Evolutionary conservation across 2,888 invertebrate genomes (phyloP), one percentile per base, ranked within the genome.

Genomic region (Onthophagus sagittarius): DNA sequence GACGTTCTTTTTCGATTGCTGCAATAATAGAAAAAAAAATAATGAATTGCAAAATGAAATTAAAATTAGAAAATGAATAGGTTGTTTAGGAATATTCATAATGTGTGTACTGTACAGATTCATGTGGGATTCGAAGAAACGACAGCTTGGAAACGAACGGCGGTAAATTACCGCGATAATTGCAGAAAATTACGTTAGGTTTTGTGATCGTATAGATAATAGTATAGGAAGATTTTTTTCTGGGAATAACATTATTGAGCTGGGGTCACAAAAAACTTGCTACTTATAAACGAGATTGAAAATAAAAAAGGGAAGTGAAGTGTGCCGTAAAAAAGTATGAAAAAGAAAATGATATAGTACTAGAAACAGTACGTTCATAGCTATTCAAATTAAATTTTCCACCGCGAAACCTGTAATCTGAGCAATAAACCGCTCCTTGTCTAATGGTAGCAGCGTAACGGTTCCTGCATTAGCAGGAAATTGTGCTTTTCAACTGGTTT

Each of bases 1-100:
- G 94, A 93, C 39, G 39, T 53, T 11, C 39, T 53, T 75, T 93
- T 92, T 82, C 93, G 90, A 86, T 96, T 96, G 80, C 96, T 92
- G 78, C 95, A 94, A 82, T 96, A 96, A 88, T 5, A 89, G 88
- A 76, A 78, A 79, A 79, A 80, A 77, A 79, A 73, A 72, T 15
- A 76, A 73, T 71, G 70, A 63, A 73, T 64, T 64, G 23, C 23
- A 23, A 3, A 23, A 23, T 23, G 3, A 1, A 11, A 69, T 69
- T 69, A 23, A 1, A 11, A 69, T 69, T 69, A 23, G 23, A 23
- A 23, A 23, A 23, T 23, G 23, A 23, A 23, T 23, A 23, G 23
- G 23, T 23, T 2, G 3, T 23, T 23, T 23, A 23, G 23, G 23
- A 23, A 23, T 23, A 23, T 23, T 23, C 23, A 23, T 23, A 23